Evolutionary conservation across 1,140 invertebrate species (phyloP).

Genomic region (Laupala kohalensis): DNA sequence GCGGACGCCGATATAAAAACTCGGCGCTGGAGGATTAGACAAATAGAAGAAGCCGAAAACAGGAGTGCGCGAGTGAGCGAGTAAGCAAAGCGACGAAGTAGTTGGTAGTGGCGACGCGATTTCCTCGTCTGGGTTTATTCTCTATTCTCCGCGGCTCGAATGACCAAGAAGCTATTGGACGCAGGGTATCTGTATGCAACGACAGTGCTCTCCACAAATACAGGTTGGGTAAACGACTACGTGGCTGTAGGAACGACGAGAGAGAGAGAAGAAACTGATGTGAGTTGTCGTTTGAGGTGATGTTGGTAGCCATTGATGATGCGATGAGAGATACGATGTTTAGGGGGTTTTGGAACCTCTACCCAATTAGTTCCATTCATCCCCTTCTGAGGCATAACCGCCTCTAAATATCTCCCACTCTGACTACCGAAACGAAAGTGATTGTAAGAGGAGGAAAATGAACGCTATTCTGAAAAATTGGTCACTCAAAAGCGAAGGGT

Average conservation of each 20-base stretch:
- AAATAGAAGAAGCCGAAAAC: neutral
- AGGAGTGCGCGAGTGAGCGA: neutral
- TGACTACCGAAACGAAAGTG: no score
- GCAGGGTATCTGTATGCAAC: neutral
- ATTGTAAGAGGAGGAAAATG: no score
- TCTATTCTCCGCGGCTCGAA: neutral
- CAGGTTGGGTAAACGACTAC: neutral
- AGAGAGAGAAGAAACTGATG: neutral
- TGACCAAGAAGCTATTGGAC: neutral
- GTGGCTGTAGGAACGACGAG: neutral
- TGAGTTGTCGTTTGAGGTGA: no score
- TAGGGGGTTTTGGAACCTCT: no score
- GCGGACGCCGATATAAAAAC: neutral
- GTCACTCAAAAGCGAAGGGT: no score
- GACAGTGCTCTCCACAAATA: neutral
- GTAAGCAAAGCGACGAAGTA: neutral
- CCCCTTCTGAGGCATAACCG: no score
- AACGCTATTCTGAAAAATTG: no score
- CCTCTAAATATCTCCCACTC: no score
- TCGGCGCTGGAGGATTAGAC: neutral
- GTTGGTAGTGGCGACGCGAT: neutral
- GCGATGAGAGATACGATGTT: no score
- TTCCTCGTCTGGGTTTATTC: neutral
- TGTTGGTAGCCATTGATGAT: no score
- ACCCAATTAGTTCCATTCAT: no score